Percentiles rank a stretch among this genome's conserved stretches.
Conservation (phyloP, 2,797 vertebrate genomes). For the Poeciliopsis infans region DNA sequence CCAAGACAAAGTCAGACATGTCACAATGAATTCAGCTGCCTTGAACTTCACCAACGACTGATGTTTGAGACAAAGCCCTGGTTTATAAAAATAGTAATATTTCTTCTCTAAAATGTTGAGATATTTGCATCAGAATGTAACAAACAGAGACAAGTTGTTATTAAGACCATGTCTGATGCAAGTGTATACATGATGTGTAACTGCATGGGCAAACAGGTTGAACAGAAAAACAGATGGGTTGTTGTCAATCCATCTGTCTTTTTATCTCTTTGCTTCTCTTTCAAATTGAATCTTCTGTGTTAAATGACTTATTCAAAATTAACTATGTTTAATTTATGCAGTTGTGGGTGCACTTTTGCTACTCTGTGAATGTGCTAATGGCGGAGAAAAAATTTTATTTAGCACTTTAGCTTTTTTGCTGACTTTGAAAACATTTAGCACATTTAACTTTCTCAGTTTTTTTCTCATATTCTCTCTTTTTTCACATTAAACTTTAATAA, state of each 20-base stretch:
- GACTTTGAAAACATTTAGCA: background rate
- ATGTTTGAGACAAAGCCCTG: background rate
- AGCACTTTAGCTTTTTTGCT: background rate
- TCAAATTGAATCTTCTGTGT: background rate
- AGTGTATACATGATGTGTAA: background rate
- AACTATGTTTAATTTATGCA: background rate
- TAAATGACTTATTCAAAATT: background rate
- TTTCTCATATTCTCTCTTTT: background rate
- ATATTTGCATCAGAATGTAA: background rate
- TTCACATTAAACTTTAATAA: too few relatives aligned
- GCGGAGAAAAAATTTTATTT: background rate
- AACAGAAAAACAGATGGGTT: background rate
- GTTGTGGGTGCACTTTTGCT: background rate
- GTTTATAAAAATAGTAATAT: background rate
- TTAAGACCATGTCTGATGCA: background rate
- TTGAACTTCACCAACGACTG: background rate
- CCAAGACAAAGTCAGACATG: constrained; percentile 4
- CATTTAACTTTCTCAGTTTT: background rate
- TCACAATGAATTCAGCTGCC: background rate
- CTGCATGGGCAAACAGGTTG: background rate
- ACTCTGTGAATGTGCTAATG: too few relatives aligned
- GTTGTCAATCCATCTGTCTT: background rate
- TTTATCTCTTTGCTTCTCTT: background rate
- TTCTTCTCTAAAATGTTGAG: background rate
- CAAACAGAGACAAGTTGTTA: background rate